Evolutionary conservation across 2,113 vertebrate species (phyloP), one percentile per base, ranked within the genome.

Genomic region (Thunnus thynnus): DNA sequence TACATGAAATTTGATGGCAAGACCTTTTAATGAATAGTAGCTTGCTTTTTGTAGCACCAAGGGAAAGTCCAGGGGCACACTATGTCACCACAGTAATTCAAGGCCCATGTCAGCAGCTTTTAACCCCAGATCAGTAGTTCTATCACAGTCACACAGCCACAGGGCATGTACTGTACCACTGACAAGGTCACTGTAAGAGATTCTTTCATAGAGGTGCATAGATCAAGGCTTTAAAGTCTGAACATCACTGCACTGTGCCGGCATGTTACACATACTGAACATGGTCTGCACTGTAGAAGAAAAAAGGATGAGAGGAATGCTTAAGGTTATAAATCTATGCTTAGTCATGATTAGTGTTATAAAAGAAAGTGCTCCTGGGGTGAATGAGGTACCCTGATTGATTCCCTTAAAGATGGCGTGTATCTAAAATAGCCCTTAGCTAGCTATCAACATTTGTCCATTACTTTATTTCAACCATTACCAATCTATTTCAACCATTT

Each of bases 91-190:
- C 50, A 20, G 81, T 55, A 41, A 82, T 79, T 52, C 62, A 82
- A 81, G 68, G 58, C 46, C 18, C 44, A 8, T 7, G 63, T 66
- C 73, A 32, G 56, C 65, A 72, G 61, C 66, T 67, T 69, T 48
- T 83, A 73, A 89, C 73, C 82, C 52, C 41, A 48, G 36, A 89
- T 89, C 87, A 80, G 80, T 67, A 17, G 50, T 71, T 68, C 60
- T 50, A 67, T 76, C 74, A 73, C 66, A 47, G 50, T 46, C 56
- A 50, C 77, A 36, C 63, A 80, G 80, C 77, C 68, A 47, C 58
- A 6, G 66, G 81, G 78, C 14, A 50, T 46, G 48, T 5, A 50
- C 48, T n/a, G 8, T 17, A n/a, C 62, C 17, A 2, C 75, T 57
- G 72, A 84, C 86, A 88, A 88, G 86, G 84, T 88, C 84, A 68